A percentile compares a stretch with the other conserved stretches of the same genome.
Conservation (phyloP, 2,888 invertebrate genomes). For the Chaitophorus viminalis region DNA sequence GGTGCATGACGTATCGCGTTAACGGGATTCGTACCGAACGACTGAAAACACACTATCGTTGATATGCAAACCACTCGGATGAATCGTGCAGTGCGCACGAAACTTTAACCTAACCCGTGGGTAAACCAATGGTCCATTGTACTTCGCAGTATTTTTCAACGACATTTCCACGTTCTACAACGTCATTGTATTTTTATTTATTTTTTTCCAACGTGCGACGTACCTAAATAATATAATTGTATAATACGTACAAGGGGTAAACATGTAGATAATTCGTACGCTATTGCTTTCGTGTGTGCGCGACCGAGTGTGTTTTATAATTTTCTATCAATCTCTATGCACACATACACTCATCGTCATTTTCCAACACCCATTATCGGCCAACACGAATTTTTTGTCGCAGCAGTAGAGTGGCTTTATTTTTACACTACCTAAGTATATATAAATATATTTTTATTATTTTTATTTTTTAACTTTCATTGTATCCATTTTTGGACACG, state of each 20-base stretch:
- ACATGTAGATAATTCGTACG: neutral
- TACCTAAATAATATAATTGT: too few relatives aligned
- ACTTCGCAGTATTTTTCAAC: neutral
- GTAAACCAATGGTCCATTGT: conserved; percentile 27
- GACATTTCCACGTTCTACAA: conserved; percentile 28
- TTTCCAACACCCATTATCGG: neutral
- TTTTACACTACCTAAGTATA: conserved; percentile 12
- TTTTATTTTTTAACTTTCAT: conserved; percentile 18
- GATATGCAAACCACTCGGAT: conserved; percentile 17
- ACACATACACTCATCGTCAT: neutral
- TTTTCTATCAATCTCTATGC: neutral
- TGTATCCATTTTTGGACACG: conserved; percentile 57
- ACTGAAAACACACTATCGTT: neutral
- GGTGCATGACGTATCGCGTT: too few relatives aligned
- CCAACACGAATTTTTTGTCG: conserved; percentile 27
- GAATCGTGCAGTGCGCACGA: conserved; percentile 26
- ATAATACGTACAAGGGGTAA: too few relatives aligned
- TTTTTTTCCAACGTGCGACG: neutral
- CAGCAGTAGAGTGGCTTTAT: neutral
- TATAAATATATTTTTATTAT: neutral
- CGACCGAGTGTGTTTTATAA: neutral
- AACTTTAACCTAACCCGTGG: conserved; percentile 13
- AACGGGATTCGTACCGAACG: neutral
- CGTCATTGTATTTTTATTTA: conserved; percentile 7
- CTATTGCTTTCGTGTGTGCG: too few relatives aligned